Evolutionary conservation across 2,113 vertebrate species (phyloP), one percentile per base, ranked within the genome.

Genomic region (Alces alces): DNA sequence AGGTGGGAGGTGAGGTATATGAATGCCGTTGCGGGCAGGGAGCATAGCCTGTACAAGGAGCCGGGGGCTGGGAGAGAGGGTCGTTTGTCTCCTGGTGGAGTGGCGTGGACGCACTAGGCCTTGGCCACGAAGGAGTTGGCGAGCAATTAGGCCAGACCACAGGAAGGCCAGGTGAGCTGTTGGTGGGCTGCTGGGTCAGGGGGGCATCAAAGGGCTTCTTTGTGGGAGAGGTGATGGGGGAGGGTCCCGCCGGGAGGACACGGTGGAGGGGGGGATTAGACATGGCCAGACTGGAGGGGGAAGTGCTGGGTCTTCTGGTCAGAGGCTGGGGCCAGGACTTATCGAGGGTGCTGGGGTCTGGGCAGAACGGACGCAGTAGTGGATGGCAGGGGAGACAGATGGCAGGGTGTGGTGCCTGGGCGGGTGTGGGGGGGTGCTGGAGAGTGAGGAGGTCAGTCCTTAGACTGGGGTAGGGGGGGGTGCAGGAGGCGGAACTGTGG

Each of bases 141-240:
- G 27, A 55, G 91, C 33, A 33, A 9, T 52, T 85, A 60, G 78
- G 78, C 45, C 43, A 19, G 60, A 92, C 70, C 86, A 55, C 78
- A 6, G 3, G 55, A 80, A 52, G 28, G 82, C 61, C 43, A 1
- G 4, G 25, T 25, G n/a, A 88, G 52, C 57, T 61, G 61, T 55
- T 86, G 0, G 0, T 6, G 57, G 30, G 57, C 33, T 0, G 5
- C 60, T 11, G n/a, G 30, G 47, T 61, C 3, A 13, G 1, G 45
- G 39, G 80, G 30, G 27, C 47, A 16, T 60, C 23, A 30, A n/a
- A 36, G 58, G 43, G 84, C 33, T 15, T 73, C 84, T 95, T 11
- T 3, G 5, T 9, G 14, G 36, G 10, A 15, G 50, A 57, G 60
- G 88, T 30, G 11, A 1, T 11, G 55, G 50, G 28, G 14, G 23